phyloP scores from a whole-genome alignment of 2,888 invertebrate species.

The Pristionchus japonicus region DNA sequence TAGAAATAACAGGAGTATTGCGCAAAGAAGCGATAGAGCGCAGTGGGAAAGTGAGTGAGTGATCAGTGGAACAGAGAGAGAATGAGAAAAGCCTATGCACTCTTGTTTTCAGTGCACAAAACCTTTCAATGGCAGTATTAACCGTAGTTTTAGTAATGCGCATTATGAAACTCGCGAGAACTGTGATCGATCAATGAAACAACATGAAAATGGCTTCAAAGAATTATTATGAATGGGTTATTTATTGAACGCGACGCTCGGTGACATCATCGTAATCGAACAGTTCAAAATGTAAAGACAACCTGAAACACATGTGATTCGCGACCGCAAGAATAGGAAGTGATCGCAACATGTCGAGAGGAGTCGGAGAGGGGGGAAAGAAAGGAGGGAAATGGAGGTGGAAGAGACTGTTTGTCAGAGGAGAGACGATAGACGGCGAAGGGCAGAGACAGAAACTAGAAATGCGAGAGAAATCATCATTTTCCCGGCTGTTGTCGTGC shows the following conservation, averaged over 20 bases:
- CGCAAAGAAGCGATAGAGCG: neutral
- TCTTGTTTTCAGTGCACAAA: neutral
- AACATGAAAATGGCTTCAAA: neutral
- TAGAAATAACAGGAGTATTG: neutral
- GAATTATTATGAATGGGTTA: neutral
- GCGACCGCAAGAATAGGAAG: neutral
- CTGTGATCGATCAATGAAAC: neutral
- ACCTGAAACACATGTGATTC: neutral
- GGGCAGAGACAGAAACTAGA: conserved; percentile 23
- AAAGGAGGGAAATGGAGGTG: neutral
- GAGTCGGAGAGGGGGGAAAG: neutral
- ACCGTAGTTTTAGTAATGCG: neutral
- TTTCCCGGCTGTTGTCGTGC: neutral
- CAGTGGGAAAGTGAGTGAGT: neutral
- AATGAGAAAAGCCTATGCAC: neutral
- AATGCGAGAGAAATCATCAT: neutral
- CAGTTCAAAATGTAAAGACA: no score
- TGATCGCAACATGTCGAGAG: neutral
- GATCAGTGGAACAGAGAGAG: neutral
- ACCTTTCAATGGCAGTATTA: no score
- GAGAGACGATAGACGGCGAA: neutral
- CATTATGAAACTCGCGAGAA: neutral
- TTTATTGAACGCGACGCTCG: neutral
- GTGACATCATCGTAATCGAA: neutral
- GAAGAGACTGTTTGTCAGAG: neutral